Base-by-base conservation (phyloP, 64 coral and sea anemone species). In the Montipora foliosa region DNA sequence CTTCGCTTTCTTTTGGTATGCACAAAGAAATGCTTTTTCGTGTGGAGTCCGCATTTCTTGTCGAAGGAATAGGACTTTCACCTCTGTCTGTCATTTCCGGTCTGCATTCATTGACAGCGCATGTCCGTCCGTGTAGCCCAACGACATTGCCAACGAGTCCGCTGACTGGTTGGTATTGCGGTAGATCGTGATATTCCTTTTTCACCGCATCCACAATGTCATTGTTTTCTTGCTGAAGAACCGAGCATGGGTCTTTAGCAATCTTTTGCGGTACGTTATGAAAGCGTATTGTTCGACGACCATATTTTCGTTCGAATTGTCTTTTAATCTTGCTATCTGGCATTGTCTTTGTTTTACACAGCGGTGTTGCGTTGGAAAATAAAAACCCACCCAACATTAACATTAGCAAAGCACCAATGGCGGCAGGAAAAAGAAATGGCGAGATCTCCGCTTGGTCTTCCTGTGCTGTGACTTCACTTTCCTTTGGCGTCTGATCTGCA, bases 201-300 rank as follows among this genome's bases (percentile, higher is more conserved):
- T 72, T 97, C 24, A 94, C 95, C 11, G 95, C 95, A 72, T 97
- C 95, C 5, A 97, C 95, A 19, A 97, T 55, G 78, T 97, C 95
- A 57, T 97, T 97, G 44, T 97, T 97, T 84, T 97, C 95, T 84
- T 97, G 95, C 44, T 97, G 95, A 15, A 97, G 84, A 77, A 97
- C 95, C 19, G 93, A 68, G 7, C 87, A 81, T 9, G 70, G 62
- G 19, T 89, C 92, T 24, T 81, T 74, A 6, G 82, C 29, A 64
- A 88, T 94, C 49, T 91, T 80, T 5, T 88, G 77, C 6, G 83
- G 84, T 3, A 95, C 66, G 58, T 87, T 88, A 45, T 84, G 80
- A 44, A 94, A 94, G 9, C 91, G 71, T 80, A 97, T 91, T 16
- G 16, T 70, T 62, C 82, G 81, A 57, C 53, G 80, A 57, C 78